Percentiles rank a stretch among this genome's conserved stretches.
Conservation (phyloP, 2,888 invertebrate genomes). For the Tyria jacobaeae region DNA sequence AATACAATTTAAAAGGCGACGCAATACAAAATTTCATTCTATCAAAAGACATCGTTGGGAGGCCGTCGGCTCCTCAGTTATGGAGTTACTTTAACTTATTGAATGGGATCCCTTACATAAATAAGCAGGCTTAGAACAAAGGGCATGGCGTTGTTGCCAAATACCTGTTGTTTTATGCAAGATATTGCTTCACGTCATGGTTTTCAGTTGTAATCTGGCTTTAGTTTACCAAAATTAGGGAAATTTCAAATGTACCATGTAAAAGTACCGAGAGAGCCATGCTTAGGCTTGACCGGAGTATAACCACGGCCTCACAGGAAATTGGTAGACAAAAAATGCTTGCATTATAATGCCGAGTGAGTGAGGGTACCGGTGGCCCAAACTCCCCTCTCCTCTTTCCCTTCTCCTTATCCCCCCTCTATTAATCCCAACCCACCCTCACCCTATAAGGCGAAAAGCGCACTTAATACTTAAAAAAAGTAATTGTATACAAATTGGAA, state of each 20-base stretch:
- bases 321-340: too few species aligned
- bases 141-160: slow-evolving; percentile 37
- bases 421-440: too few species aligned
- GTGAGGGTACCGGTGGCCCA: too few species aligned
- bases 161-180: slow-evolving; percentile 49
- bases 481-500: too few species aligned
- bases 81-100: slow-evolving; percentile 54
- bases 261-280: too few species aligned
- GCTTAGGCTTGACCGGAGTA: too few species aligned
- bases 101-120: slow-evolving; percentile 51
- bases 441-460: too few species aligned
- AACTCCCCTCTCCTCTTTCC: too few species aligned
- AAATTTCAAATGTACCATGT: background rate
- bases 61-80: slow-evolving; percentile 27
- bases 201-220: background rate
- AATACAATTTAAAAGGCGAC: slow-evolving; percentile 39
- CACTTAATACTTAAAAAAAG: too few species aligned
- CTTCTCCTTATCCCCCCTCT: too few species aligned
- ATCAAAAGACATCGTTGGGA: slow-evolving; percentile 20
- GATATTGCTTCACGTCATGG: slow-evolving; percentile 22
- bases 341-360: too few species aligned
- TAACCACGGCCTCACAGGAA: too few species aligned
- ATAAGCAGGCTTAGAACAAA: slow-evolving; percentile 44
- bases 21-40: slow-evolving; percentile 33
- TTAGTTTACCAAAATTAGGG: background rate